Percentiles rank a stretch among this genome's conserved stretches.
phyloP scores from a whole-genome alignment of 2,797 vertebrate species.

The Pangasius sanitwongsei region DNA sequence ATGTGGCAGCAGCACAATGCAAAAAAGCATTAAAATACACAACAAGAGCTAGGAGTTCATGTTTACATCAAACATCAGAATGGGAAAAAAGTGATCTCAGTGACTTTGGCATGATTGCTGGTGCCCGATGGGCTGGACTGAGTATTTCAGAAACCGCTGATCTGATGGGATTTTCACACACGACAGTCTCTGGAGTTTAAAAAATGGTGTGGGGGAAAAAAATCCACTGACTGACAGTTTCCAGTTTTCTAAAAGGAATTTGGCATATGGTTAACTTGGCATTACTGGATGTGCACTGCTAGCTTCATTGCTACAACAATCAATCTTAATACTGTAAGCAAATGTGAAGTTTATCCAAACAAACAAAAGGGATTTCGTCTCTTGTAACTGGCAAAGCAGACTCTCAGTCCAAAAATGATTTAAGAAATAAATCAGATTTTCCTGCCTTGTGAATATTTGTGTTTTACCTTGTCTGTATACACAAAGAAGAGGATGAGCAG shows the following conservation, averaged over 20 bases:
- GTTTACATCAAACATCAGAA: not conserved
- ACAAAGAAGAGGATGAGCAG: conserved; percentile 96
- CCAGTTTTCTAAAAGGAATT: not conserved
- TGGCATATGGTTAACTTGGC: not conserved
- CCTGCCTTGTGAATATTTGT: not conserved
- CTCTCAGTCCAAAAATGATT: not conserved
- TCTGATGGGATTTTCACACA: not conserved
- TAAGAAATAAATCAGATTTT: not conserved
- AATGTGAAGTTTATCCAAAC: not conserved
- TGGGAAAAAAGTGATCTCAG: not conserved
- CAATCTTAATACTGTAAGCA: not conserved
- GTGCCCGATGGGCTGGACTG: not conserved
- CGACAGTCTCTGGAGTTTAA: not conserved
- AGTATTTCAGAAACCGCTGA: not conserved
- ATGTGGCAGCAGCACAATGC: not conserved
- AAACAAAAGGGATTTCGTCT: not conserved
- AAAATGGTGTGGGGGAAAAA: not conserved
- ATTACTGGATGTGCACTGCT: not conserved
- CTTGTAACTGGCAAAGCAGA: not conserved
- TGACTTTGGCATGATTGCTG: not conserved
- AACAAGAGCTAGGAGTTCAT: not conserved
- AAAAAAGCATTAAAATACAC: not conserved
- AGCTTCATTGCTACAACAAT: not conserved
- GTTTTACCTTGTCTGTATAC: conserved; percentile 91
- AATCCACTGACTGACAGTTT: not conserved